Evolutionary conservation across 2,113 vertebrate species (phyloP), one percentile per base, ranked within the genome.

Genomic region (cattle (Bos taurus)): DNA sequence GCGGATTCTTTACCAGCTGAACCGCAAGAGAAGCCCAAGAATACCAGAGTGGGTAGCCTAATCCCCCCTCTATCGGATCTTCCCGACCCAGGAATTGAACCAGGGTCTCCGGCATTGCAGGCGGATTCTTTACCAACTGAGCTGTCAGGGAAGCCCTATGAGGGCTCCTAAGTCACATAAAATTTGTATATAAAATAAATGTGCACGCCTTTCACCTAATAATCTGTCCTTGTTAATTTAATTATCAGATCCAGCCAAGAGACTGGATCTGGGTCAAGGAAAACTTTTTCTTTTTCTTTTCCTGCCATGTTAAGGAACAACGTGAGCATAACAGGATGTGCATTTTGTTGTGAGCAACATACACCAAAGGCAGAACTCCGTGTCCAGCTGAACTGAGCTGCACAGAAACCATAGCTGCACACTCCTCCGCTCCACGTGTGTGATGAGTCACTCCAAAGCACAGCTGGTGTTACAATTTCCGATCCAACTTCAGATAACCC

Each of bases 221-320:
- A 52, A 83, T 46, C 17, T 36, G 33, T 82, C 13, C 33, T 62
- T 71, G 56, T 59, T 40, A 57, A 46, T 84, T 95, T 84, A 90
- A 90, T 77, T 95, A 91, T 90, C 54, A 52, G 36, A 56, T 28
- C 64, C 36, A 86, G 40, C 30, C 81, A 71, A 81, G 57, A 94
- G 57, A 57, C 48, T 33, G 43, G 43, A 43, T 43, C 43, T 43
- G 19, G 33, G 15, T 40, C 40, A 96, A 80, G 52, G 50, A 78
- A 57, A 90, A 86, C 43, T 59, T 57, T 82, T 30, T 56, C 40
- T 59, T 57, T 82, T 30, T 56, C 71, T 54, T 57, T 13, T 15
- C 57, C 33, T 23, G 56, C 81, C 28, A 80, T 4, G 4, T 77
- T 52, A 92, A 28, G 46, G 19, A 64, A 74, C 57, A 78, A 56